Evolutionary conservation across 1,140 invertebrate genomes (phyloP), one percentile per base, ranked within the genome.

Genomic region (Temnothorax curvispinosus): DNA sequence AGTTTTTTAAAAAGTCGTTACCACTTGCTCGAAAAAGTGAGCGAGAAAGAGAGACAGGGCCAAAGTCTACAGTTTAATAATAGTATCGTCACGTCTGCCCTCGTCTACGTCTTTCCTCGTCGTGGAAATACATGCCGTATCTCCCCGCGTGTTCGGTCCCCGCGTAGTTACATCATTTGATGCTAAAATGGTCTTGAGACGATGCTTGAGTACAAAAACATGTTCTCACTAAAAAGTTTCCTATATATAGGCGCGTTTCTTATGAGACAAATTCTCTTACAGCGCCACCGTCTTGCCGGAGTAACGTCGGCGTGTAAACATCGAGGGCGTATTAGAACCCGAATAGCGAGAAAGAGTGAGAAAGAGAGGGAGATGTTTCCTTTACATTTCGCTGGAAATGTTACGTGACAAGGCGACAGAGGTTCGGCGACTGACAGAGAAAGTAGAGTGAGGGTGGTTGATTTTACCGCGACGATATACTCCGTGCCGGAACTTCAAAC

Each of bases 101-200:
- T 84, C 82, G 62, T 86, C 89, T 71, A 64, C 65, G 76, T 87
- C 62, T 64, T 77, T 65, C 35, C 75, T 50, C 64, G 54, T 44
- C 67, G 50, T n/a, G 64, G 82, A 91, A 91, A 91, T 91, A 75
- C 88, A 81, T 76, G 78, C 77, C 74, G 88, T 90, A 91, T 91
- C 87, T 91, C 76, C 87, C 27, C 27, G 27, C 85, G 90, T 88
- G 90, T 91, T 87, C 90, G 90, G 89, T 86, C 85, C 67, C n/a
- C 58, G 82, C 64, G 54, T 86, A 88, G 90, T 91, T 91, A 90
- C 87, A 91, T 91, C 90, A 91, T 88, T 89, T 65, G 90, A 90
- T 89, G 87, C 90, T 91, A 89, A 91, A 91, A 91, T 89, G 87
- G 81, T 91, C 90, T 89, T 80, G 87, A 90, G 90, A 89, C 84